Conservation (phyloP, 1,140 invertebrate species). For the Ceratosolen fusciceps region DNA sequence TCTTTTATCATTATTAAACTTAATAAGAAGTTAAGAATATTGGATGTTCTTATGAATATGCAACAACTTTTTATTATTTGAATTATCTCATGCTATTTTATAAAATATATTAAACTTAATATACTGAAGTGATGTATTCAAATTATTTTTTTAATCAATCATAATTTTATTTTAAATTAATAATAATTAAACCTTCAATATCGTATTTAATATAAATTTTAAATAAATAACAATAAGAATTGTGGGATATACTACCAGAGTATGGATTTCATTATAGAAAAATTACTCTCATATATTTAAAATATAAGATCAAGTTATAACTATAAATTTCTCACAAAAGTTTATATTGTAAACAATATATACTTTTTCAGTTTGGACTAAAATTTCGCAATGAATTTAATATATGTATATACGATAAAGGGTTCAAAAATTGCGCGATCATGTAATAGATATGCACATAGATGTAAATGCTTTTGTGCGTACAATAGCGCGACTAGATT, state of each 20-base stretch:
- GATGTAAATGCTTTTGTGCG: conserved; percentile 1
- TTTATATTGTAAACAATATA: conserved; percentile 17
- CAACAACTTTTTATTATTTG: conserved; percentile 10
- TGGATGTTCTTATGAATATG: conserved; percentile 7
- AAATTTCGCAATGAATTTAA: conserved; percentile 49
- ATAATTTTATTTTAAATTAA: not conserved
- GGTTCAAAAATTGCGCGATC: not conserved
- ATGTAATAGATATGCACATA: not conserved
- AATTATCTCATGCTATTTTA: conserved; percentile 30
- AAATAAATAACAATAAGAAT: conserved; percentile 37
- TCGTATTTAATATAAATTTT: not conserved
- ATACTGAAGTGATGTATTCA: not conserved
- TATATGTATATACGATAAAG: conserved; percentile 51
- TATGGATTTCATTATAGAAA: not conserved
- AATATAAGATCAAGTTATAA: conserved; percentile 25
- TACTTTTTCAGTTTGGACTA: not conserved
- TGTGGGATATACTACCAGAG: conserved; percentile 33
- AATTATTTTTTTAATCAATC: not conserved
- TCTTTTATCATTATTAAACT: conserved; percentile 36
- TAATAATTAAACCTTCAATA: conserved; percentile 1
- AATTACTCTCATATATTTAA: conserved; percentile 4
- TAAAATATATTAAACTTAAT: conserved; percentile 17
- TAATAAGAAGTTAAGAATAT: not conserved
- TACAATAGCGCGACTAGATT: conserved; percentile 64
- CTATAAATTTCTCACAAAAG: conserved; percentile 20